These are phyloP conservation scores for Zygogramma bicolorata DNA, from an alignment of 2,888 invertebrate species.

Conservation along the genomic window DNA sequence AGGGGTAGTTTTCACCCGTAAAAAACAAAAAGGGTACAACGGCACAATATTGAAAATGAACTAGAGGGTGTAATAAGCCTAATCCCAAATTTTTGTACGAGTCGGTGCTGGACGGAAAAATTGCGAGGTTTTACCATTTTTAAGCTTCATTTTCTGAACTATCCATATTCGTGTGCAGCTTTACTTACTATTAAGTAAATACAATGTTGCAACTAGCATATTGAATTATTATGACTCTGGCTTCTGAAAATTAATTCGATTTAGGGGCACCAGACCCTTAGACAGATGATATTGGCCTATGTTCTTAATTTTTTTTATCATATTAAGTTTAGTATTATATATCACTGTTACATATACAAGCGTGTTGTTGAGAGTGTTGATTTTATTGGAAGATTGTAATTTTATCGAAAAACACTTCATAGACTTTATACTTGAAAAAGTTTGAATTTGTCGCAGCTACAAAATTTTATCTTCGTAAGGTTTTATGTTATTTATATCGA, in stretches of 20 bases:
- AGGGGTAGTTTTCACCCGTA: no score
- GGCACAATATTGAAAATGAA: no score
- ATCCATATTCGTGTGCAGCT: no score
- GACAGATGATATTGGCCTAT: conserved; percentile 37
- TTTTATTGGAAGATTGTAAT: conserved; percentile 36
- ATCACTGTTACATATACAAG: conserved; percentile 37
- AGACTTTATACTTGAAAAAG: conserved; percentile 33
- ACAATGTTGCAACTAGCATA: neutral
- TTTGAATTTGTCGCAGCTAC: conserved; percentile 29
- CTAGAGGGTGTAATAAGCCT: no score
- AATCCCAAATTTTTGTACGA: no score
- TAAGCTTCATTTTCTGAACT: no score
- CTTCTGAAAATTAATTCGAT: neutral
- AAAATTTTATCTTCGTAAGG: conserved; percentile 23
- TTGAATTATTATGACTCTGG: neutral
- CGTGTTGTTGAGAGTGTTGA: conserved; percentile 38
- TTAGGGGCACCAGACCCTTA: neutral
- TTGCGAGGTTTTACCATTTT: no score
- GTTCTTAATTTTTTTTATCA: conserved; percentile 34
- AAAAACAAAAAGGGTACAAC: no score
- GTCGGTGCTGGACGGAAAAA: no score
- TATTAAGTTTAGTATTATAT: conserved; percentile 40
- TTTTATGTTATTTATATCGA: conserved; percentile 29
- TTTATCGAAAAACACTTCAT: conserved; percentile 14
- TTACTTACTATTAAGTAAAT: no score